Conservation (phyloP, 2,113 vertebrate species). For the Chrysochloris asiatica region DNA sequence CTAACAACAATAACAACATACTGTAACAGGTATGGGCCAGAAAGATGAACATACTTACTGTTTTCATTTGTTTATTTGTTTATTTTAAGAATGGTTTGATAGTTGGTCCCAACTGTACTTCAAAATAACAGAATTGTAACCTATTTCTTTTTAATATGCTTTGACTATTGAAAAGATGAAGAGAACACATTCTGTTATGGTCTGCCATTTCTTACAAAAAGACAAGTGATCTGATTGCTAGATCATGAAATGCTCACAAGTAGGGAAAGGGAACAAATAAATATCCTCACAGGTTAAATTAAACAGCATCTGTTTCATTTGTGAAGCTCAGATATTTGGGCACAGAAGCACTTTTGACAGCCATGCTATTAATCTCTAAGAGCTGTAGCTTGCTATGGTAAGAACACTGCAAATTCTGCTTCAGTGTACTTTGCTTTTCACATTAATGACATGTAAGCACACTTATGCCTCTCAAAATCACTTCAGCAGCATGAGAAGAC, state of each 20-base stretch:
- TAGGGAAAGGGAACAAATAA: conserved; percentile 39
- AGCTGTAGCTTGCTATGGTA: conserved; percentile 41
- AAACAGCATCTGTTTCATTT: conserved; percentile 46
- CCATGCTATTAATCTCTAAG: conserved; percentile 43
- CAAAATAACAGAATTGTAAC: background rate
- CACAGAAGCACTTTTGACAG: background rate
- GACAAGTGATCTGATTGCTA: conserved; percentile 12
- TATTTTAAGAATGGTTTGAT: background rate
- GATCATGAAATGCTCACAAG: conserved; percentile 20
- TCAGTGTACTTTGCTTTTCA: conserved; percentile 56
- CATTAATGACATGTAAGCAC: conserved; percentile 45
- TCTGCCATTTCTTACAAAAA: conserved; percentile 19
- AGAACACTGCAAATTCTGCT: conserved; percentile 58
- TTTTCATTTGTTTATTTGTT: background rate
- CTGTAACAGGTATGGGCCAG: background rate
- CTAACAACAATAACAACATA: no score
- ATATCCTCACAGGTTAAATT: conserved; percentile 49
- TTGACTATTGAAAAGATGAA: background rate
- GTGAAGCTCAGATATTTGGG: background rate
- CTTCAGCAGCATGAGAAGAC: conserved; percentile 32
- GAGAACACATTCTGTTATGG: background rate
- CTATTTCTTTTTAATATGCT: background rate
- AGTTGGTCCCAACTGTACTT: background rate
- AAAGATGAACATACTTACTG: background rate
- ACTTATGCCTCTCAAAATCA: conserved; percentile 44